Evolutionary conservation across 2,797 vertebrate species (phyloP).

Genomic region (Pampus argenteus): DNA sequence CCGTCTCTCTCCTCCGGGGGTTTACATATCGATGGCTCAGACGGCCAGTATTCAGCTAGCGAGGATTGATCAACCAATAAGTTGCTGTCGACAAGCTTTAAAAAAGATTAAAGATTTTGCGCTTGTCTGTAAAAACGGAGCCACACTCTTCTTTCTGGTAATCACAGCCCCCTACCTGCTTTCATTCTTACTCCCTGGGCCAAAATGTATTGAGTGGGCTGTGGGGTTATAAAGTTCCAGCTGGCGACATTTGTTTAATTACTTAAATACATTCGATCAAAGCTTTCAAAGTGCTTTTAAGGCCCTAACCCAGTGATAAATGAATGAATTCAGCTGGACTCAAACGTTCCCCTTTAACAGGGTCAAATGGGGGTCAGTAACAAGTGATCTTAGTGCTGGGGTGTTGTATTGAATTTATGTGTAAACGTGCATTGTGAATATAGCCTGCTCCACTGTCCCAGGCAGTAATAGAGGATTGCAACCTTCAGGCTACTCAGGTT

Average conservation of each 20-base stretch:
- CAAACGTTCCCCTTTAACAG: constrained; percentile 53
- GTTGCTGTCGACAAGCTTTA: constrained; percentile 70
- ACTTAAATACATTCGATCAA: constrained; percentile 77
- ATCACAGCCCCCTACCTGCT: constrained; percentile 39
- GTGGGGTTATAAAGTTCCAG: constrained; percentile 74
- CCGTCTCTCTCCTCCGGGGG: constrained; percentile 32
- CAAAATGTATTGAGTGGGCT: constrained; percentile 69
- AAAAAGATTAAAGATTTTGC: constrained; percentile 73
- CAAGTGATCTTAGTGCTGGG: constrained; percentile 47
- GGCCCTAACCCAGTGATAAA: constrained; percentile 66
- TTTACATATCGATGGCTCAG: constrained; percentile 47
- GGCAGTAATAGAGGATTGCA: constrained; percentile 29
- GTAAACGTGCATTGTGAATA: constrained; percentile 42
- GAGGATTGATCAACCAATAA: constrained; percentile 72
- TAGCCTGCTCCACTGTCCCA: constrained; percentile 11
- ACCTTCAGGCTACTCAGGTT: constrained; percentile 37
- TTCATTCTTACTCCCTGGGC: constrained; percentile 29
- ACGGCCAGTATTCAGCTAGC: constrained; percentile 41
- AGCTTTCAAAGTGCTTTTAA: constrained; percentile 73
- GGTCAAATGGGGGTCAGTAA: constrained; percentile 67
- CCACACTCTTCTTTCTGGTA: constrained; percentile 56
- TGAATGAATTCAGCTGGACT: constrained; percentile 71
- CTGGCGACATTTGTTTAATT: constrained; percentile 81
- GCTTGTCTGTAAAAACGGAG: constrained; percentile 68
- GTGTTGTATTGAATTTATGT: constrained; percentile 48